Conservation (phyloP, 1,140 invertebrate genomes). For the Atta colombica region DNA sequence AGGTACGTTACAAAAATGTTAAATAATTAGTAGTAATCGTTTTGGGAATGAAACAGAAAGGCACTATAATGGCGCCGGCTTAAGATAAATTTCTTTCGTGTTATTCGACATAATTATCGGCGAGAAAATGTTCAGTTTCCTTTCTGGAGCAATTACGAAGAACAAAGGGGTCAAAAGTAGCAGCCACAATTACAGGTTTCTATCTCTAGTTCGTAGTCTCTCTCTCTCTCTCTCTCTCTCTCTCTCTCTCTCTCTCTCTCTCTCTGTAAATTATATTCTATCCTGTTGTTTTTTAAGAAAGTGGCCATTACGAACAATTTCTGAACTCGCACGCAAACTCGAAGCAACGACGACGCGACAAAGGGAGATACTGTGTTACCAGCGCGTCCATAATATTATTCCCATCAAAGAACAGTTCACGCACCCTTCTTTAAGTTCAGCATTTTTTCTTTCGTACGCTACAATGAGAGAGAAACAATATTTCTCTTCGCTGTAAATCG, state of each 20-base stretch:
- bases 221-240: background rate
- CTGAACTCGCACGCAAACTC: conserved; percentile 34
- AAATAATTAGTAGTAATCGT: conserved; percentile 20
- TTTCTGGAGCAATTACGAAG: conserved; percentile 52
- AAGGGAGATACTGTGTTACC: conserved; percentile 4
- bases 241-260: background rate
- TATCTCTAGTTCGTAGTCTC: conserved; percentile 27
- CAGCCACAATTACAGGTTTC: conserved; percentile 48
- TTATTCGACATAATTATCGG: conserved; percentile 55
- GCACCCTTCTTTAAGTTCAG: background rate
- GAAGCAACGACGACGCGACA: background rate
- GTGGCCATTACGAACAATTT: conserved; percentile 45
- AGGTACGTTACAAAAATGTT: background rate
- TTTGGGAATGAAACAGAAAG: background rate
- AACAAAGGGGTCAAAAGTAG: conserved; percentile 66
- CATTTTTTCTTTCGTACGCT: background rate
- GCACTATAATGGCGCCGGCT: conserved; percentile 11
- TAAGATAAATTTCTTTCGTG: conserved; percentile 47
- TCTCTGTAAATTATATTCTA: conserved; percentile 31
- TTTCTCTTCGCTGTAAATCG: conserved; percentile 39
- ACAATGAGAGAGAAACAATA: conserved; percentile 25
- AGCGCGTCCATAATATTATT: conserved; percentile 39
- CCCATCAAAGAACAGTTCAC: conserved; percentile 21
- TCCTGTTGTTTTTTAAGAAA: conserved; percentile 41
- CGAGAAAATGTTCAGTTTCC: conserved; percentile 43